Conservation (phyloP, 1,140 invertebrate species). For the Drosophila burlai region DNA sequence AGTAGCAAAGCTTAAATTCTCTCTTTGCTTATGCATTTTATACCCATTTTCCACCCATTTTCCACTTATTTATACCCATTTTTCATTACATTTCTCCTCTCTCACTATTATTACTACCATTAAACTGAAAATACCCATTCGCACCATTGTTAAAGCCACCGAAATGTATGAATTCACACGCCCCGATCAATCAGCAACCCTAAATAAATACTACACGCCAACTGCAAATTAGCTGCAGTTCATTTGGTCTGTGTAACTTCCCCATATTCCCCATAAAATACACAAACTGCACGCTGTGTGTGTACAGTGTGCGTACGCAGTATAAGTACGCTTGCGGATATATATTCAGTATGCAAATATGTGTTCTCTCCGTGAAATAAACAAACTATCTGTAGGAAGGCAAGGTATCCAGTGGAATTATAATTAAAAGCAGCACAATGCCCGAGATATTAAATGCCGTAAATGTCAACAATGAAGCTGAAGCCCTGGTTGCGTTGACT, state of each 20-base stretch:
- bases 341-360: constrained; percentile 39
- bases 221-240: constrained; percentile 45
- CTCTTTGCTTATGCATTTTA: too few relatives aligned
- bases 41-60: background rate
- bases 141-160: constrained; percentile 1
- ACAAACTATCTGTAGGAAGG: constrained; percentile 19
- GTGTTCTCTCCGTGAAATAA: constrained; percentile 19
- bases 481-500: constrained; percentile 86
- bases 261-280: constrained; percentile 20
- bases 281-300: background rate
- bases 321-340: constrained; percentile 20
- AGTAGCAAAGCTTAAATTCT: background rate
- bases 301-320: constrained; percentile 3
- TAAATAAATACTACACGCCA: constrained; percentile 11
- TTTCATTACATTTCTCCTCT: background rate
- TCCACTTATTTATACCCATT: background rate
- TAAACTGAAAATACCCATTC: background rate
- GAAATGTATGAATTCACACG: constrained; percentile 7
- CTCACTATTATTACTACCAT: background rate
- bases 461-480: constrained; percentile 86
- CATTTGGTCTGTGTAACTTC: constrained; percentile 31
- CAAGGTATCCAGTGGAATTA: background rate
- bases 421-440: constrained; percentile 19
- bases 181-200: constrained; percentile 9
- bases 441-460: constrained; percentile 68